Conservation (phyloP, 2,113 vertebrate species). For the Datnioides undecimradiatus region DNA sequence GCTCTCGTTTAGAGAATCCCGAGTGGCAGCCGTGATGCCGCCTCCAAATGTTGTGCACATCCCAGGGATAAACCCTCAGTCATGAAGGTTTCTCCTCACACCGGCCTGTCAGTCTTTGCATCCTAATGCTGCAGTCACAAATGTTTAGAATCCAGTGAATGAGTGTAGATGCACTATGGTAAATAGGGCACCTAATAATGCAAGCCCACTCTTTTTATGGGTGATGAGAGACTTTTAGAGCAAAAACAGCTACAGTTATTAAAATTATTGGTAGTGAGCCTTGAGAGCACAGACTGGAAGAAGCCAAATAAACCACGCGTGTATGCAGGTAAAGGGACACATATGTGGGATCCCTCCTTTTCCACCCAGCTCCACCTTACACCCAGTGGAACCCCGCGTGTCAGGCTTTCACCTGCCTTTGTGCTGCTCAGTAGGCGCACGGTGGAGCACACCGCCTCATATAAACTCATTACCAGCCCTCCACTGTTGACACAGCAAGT, state of each 20-base stretch:
- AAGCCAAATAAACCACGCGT: background rate
- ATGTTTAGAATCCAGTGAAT: background rate
- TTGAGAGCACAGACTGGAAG: background rate
- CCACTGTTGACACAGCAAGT: conserved; percentile 53
- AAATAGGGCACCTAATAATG: background rate
- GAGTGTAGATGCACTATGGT: too few species aligned
- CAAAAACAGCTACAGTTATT: background rate
- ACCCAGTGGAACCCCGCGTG: background rate
- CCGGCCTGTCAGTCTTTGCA: background rate
- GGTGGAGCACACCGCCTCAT: background rate
- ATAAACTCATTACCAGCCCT: conserved; percentile 54
- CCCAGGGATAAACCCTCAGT: background rate
- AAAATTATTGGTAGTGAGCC: background rate
- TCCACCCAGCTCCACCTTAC: background rate
- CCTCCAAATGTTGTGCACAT: background rate
- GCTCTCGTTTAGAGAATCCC: background rate
- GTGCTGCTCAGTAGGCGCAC: conserved; percentile 13
- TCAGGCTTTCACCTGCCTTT: conserved; percentile 9
- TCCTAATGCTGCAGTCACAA: background rate
- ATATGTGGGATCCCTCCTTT: conserved; percentile 12
- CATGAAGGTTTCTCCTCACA: too few species aligned
- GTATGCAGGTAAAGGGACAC: background rate
- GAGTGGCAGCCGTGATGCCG: background rate
- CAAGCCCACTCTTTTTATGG: background rate
- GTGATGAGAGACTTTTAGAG: background rate